A percentile compares a stretch with the other conserved stretches of the same genome.
Evolutionary conservation across 2,797 vertebrate species (phyloP).

Genomic region (Peromyscus attwateri): DNA sequence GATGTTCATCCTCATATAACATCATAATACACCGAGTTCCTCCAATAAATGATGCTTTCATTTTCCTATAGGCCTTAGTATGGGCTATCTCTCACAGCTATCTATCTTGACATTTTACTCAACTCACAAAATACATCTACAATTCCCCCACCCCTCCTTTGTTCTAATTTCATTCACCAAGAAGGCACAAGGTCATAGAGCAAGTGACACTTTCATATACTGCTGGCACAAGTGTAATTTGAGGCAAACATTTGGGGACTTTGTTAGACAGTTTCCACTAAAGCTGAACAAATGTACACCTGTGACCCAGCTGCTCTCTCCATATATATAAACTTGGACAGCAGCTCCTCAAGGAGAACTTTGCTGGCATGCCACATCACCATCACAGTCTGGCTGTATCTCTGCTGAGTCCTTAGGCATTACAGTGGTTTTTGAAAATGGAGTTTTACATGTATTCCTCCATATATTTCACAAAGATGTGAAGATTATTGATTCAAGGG

Average conservation of each 20-base stretch:
- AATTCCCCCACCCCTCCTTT: neutral
- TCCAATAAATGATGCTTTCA: neutral
- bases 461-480: neutral
- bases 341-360: conserved; percentile 31
- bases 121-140: neutral
- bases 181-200: conserved; percentile 15
- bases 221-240: conserved; percentile 35
- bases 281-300: neutral
- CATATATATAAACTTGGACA: neutral
- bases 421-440: neutral
- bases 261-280: neutral
- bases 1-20: neutral
- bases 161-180: conserved; percentile 1
- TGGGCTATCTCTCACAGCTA: neutral
- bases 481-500: neutral
- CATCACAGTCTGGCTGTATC: conserved; percentile 1
- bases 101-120: neutral
- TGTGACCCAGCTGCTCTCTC: conserved; percentile 5
- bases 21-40: neutral
- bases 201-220: conserved; percentile 32
- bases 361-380: neutral
- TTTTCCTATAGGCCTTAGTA: neutral
- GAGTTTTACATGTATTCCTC: neutral
- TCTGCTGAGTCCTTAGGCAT: neutral
- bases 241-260: conserved; percentile 15